Conservation (phyloP, 2,797 vertebrate species). For the Poecilia gillii region DNA sequence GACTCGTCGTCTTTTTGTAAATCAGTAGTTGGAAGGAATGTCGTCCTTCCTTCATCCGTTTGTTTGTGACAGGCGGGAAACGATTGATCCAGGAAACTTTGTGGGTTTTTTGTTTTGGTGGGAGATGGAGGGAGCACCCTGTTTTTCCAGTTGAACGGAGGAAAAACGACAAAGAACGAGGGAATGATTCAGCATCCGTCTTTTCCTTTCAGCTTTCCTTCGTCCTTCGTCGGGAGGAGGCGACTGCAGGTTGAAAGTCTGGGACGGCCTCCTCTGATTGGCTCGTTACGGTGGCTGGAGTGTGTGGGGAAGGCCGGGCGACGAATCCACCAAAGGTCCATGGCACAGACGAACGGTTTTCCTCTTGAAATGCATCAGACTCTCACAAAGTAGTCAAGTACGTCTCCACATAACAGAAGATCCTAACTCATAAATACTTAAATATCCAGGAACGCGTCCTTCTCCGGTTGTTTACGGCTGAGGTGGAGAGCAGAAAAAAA, state of each 20-base stretch:
- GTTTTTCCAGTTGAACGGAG: slow-evolving; percentile 74
- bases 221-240: slow-evolving; percentile 3
- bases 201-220: slow-evolving; percentile 8
- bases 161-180: slow-evolving; percentile 4
- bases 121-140: slow-evolving; percentile 50
- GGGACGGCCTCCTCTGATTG: slow-evolving; percentile 5
- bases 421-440: background rate
- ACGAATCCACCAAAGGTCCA: slow-evolving; percentile 28
- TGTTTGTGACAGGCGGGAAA: slow-evolving; percentile 56
- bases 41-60: slow-evolving; percentile 44
- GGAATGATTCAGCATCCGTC: slow-evolving; percentile 4
- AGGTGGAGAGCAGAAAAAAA: background rate
- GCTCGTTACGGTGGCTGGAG: slow-evolving; percentile 31
- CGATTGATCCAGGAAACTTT: slow-evolving; percentile 38
- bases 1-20: slow-evolving; percentile 60
- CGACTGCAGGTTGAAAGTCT: slow-evolving; percentile 21
- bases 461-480: background rate
- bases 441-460: background rate
- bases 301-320: background rate
- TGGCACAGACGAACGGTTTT: slow-evolving; percentile 35
- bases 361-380: slow-evolving; percentile 33
- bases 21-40: slow-evolving; percentile 77
- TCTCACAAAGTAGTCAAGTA: slow-evolving; percentile 28
- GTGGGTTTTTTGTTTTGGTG: background rate
- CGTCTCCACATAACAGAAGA: background rate